Evolutionary conservation across 2,797 vertebrate species (phyloP), one percentile per base, ranked within the genome.

Genomic region (Falco cherrug): DNA sequence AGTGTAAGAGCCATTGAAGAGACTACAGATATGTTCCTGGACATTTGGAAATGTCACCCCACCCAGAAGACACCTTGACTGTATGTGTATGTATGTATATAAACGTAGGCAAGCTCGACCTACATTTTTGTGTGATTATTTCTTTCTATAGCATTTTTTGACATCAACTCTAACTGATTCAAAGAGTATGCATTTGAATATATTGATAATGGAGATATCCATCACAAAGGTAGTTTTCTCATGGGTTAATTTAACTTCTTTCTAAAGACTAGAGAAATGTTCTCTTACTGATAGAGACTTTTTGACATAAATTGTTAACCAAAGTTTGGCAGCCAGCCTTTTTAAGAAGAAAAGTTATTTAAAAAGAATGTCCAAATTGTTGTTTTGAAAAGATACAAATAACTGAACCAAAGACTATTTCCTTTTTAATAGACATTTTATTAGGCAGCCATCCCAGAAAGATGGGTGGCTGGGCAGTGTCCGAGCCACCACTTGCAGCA

Each of bases 401-500:
- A 22, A 54, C 22, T 37, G 5, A 48, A 64, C 2, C 33, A 54
- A 47, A 82, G 9, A 35, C 9, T 57, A 31, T 60, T 83, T 61
- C 19, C 12, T 73, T 60, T 60, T 65, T 63, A 37, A 4, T 16
- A 48, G 5, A 10, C 8, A 35, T 53, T 85, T 74, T 65, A 80
- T 45, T 71, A 5, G 48, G 16, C 29, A 61, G 9, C 57, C 24
- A 57, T 19, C 2, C 43, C 31, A 64, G 33, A 70, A 64, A 57
- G 16, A 43, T 35, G 35, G 35, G 35, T 35, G 35, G 35, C 71
- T 77, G 16, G 13, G 16, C 18, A 63, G 35, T 35, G 22, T 18
- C 35, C 75, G 6, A 39, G 29, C 17, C 31, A 25, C 39, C 14
- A 37, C 3, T 0, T 45, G n/a, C 17, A 53, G 7, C 1, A 0